A percentile compares a stretch with the other conserved stretches of the same genome.
These are phyloP conservation scores for Polymixis lichenea DNA, from an alignment of 2,888 invertebrate species.

Conservation along the genomic window DNA sequence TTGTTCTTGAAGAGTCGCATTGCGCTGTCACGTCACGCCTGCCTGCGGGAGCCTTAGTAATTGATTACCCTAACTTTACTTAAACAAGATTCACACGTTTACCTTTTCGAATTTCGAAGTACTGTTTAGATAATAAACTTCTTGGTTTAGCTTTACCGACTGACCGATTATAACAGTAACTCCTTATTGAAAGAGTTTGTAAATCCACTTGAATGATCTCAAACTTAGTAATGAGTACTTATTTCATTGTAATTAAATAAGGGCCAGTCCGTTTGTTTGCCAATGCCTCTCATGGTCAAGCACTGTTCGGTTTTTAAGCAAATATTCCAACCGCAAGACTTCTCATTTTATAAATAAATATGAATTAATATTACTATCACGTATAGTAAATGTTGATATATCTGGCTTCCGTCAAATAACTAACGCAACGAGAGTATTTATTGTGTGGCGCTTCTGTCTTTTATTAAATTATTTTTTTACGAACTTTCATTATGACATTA, in stretches of 20 bases:
- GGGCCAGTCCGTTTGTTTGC: conserved; percentile 6
- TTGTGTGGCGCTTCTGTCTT: not conserved
- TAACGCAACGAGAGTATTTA: not conserved
- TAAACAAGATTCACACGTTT: too few species aligned
- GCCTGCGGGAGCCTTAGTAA: too few species aligned
- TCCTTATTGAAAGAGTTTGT: not conserved
- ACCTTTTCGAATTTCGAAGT: too few species aligned
- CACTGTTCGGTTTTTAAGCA: not conserved
- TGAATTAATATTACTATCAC: not conserved
- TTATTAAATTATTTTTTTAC: too few species aligned
- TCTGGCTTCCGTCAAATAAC: conserved; percentile 17
- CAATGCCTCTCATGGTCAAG: conserved; percentile 20
- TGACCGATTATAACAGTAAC: not conserved
- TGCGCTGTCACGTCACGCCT: too few species aligned
- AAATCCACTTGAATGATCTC: not conserved
- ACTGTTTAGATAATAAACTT: too few species aligned
- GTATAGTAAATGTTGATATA: conserved; percentile 23
- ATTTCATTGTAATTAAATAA: conserved; percentile 23
- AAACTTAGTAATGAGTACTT: not conserved
- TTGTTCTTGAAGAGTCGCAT: too few species aligned
- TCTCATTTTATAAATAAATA: not conserved
- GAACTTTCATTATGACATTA: too few species aligned
- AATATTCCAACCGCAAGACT: conserved; percentile 13
- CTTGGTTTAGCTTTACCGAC: not conserved
- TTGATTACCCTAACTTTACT: too few species aligned